Conservation (phyloP, 2,113 vertebrate genomes). For the Myotis lucifugus region DNA sequence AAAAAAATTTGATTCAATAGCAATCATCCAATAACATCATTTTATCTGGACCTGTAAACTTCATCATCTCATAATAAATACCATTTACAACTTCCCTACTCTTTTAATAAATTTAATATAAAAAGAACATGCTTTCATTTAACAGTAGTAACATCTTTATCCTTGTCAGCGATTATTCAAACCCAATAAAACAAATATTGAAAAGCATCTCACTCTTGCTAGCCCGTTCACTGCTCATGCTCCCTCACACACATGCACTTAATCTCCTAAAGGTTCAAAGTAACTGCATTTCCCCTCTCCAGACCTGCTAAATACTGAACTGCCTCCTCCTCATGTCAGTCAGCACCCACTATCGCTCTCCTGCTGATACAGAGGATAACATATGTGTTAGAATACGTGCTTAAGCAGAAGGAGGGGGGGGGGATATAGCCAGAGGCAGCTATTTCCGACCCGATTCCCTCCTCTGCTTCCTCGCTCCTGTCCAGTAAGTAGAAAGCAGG, state of each 20-base stretch:
- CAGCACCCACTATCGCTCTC: background rate
- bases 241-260: background rate
- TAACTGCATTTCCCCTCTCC: background rate
- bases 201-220: background rate
- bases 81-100: background rate
- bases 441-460: accelerated
- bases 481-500: background rate
- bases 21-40: background rate
- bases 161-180: background rate
- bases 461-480: accelerated
- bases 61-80: background rate
- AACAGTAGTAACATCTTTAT: background rate
- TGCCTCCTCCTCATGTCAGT: background rate
- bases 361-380: background rate
- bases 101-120: background rate
- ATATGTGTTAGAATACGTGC: background rate
- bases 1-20: background rate
- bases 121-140: background rate
- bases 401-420: background rate
- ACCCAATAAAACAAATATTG: background rate
- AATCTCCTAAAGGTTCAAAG: background rate
- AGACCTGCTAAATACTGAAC: background rate
- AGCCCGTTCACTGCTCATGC: accelerated
- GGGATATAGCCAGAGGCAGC: background rate
- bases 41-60: background rate